Conservation (phyloP, 2,113 vertebrate species). For the Gymnogyps californianus region DNA sequence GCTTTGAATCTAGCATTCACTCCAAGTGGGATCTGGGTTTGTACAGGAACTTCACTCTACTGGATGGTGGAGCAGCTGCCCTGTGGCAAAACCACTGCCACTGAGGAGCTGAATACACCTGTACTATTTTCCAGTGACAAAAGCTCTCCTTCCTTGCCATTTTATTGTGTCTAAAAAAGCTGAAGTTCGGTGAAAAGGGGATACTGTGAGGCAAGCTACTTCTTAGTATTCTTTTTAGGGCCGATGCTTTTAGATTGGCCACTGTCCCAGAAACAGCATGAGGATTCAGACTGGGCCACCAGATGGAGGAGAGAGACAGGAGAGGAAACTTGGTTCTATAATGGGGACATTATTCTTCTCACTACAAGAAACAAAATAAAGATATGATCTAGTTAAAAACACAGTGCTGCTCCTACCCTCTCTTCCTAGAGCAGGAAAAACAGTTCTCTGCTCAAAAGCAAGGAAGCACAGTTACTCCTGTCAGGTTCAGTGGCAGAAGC, state of each 20-base stretch:
- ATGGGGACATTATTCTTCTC: background rate
- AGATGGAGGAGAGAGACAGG: background rate
- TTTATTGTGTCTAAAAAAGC: background rate
- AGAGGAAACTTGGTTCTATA: background rate
- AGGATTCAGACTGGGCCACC: background rate
- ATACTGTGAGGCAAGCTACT: background rate
- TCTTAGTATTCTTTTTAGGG: background rate
- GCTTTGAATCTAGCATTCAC: background rate
- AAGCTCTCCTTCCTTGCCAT: background rate
- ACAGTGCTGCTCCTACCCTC: background rate
- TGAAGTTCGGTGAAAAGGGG: background rate
- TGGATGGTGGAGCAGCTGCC: background rate
- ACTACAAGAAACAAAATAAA: background rate
- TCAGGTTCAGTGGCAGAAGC: background rate
- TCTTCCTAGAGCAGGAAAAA: background rate
- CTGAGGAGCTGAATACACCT: background rate
- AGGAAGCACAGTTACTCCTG: background rate
- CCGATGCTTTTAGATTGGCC: background rate
- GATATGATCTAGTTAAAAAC: background rate
- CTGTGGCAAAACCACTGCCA: background rate
- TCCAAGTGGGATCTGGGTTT: background rate
- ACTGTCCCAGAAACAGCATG: background rate
- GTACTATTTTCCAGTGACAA: background rate
- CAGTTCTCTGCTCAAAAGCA: background rate
- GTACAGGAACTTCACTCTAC: background rate